phyloP scores from a whole-genome alignment of 2,888 invertebrate species.

The Ditylenchus weischeri region DNA sequence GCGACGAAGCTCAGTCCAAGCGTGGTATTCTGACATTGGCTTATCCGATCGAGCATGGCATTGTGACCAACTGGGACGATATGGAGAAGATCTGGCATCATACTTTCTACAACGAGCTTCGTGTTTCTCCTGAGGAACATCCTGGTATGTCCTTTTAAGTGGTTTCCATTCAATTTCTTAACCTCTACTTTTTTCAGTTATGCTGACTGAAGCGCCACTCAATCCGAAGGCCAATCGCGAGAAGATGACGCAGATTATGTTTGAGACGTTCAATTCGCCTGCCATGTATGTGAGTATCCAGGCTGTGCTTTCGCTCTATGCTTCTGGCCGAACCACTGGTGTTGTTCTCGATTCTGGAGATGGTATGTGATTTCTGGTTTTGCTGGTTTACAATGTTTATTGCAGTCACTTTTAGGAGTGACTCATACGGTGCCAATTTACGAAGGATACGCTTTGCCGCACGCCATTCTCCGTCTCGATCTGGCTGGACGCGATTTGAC shows the following conservation, averaged over 20 bases:
- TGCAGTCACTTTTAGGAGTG: slow-evolving; percentile 70
- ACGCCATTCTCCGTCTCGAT: slow-evolving; percentile 61
- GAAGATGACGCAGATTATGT: slow-evolving; percentile 61
- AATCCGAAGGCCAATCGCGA: slow-evolving; percentile 92
- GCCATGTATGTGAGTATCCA: slow-evolving; percentile 73
- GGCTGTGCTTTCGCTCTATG: slow-evolving; percentile 85
- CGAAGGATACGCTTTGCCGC: slow-evolving; percentile 64
- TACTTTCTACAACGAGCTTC: slow-evolving; percentile 61
- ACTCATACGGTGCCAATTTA: background rate
- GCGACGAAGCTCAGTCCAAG: too few species aligned
- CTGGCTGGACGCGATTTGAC: too few species aligned
- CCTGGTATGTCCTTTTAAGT: slow-evolving; percentile 61
- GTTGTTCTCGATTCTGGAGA: slow-evolving; percentile 86
- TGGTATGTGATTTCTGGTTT: slow-evolving; percentile 62
- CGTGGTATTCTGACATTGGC: slow-evolving; percentile 72
- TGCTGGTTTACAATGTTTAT: slow-evolving; percentile 67
- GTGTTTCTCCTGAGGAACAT: slow-evolving; percentile 78
- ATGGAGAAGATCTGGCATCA: slow-evolving; percentile 99
- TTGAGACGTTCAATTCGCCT: slow-evolving; percentile 65
- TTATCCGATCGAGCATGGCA: slow-evolving; percentile 77
- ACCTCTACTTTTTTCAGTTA: slow-evolving; percentile 62
- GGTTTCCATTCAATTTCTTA: too few species aligned
- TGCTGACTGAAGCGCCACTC: slow-evolving; percentile 84
- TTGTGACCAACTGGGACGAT: slow-evolving; percentile 76
- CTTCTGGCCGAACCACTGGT: slow-evolving; percentile 89